These are phyloP conservation scores for Sebastes matsubarae DNA, from an alignment of 2,797 vertebrate genomes.

Conservation along the genomic window DNA sequence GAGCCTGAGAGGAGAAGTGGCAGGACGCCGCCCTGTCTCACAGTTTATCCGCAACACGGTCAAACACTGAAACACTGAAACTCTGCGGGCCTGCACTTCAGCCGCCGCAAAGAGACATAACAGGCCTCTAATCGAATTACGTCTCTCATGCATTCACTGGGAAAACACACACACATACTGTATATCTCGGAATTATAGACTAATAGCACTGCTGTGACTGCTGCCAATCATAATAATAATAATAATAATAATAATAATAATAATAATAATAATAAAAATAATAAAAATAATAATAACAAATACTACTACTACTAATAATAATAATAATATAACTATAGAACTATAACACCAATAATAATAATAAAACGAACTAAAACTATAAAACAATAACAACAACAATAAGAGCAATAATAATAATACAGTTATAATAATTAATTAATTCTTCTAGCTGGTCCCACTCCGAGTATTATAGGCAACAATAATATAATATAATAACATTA, in stretches of 20 bases:
- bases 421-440: background rate
- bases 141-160: background rate
- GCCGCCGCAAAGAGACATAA: conserved; percentile 11
- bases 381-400: background rate
- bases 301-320: background rate
- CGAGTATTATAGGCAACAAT: background rate
- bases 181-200: background rate
- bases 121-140: conserved; percentile 51
- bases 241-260: background rate
- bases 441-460: background rate
- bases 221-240: background rate
- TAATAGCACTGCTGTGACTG: background rate
- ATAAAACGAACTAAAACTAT: background rate
- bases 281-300: too few relatives aligned
- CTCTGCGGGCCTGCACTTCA: conserved; percentile 12
- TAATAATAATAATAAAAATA: background rate
- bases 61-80: conserved; percentile 13
- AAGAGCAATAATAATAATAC: background rate
- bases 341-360: too few relatives aligned
- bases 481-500: background rate
- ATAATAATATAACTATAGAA: background rate
- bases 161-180: background rate
- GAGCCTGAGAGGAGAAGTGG: conserved; percentile 69
- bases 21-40: conserved; percentile 80
- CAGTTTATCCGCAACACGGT: conserved; percentile 62